phyloP scores from a whole-genome alignment of 2,113 vertebrate species.

The Chloebia gouldiae region DNA sequence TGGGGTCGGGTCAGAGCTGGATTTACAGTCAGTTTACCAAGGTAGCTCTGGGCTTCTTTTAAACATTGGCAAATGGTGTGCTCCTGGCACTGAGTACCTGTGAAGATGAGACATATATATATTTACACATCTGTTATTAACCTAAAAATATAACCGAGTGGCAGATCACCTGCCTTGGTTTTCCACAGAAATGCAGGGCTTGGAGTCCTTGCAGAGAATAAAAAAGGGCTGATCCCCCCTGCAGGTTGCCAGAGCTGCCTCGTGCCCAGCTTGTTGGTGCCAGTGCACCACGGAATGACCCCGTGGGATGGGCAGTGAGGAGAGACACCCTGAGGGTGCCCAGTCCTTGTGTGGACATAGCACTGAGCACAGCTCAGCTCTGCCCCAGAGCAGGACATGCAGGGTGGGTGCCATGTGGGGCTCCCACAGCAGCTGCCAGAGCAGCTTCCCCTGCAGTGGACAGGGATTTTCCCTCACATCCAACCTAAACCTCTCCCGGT shows the following conservation, averaged over 20 bases:
- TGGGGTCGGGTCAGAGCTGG: neutral
- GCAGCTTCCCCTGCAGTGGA: neutral
- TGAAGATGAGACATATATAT: constrained; percentile 1
- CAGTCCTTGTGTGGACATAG: neutral
- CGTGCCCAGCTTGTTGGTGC: accelerated
- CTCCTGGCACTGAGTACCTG: constrained; percentile 6
- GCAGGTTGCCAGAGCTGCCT: neutral
- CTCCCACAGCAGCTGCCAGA: neutral
- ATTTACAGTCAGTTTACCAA: neutral
- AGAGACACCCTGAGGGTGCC: neutral
- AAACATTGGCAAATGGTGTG: constrained; percentile 30
- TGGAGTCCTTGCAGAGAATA: neutral
- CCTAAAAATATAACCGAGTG: constrained; percentile 47
- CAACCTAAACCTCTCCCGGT: accelerated
- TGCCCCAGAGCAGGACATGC: neutral
- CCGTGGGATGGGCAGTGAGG: neutral
- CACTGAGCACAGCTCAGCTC: neutral
- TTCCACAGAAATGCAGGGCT: neutral
- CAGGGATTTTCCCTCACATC: neutral
- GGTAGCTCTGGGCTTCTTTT: constrained; percentile 10
- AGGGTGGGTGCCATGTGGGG: neutral
- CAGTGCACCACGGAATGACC: neutral
- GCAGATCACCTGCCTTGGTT: constrained; percentile 7
- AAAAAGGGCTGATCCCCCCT: neutral
- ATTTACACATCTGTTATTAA: constrained; percentile 55